A percentile compares a stretch with the other conserved stretches of the same genome.
Evolutionary conservation across 1,140 invertebrate genomes (phyloP).

Genomic region (Cyclina sinensis): DNA sequence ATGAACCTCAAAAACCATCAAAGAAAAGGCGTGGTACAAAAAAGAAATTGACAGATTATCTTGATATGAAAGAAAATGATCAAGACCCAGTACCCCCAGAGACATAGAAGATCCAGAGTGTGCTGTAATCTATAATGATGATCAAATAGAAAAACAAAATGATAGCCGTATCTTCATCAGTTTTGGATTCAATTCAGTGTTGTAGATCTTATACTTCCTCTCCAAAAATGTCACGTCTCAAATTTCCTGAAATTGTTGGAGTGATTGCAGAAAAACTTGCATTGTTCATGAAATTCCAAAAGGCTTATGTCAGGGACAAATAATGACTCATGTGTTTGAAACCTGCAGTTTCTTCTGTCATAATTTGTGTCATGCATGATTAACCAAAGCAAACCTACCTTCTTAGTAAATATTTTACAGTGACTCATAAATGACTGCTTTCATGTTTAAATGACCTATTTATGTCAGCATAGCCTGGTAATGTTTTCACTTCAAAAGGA

Average conservation of each 20-base stretch:
- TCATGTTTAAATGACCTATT: neutral
- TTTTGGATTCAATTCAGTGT: neutral
- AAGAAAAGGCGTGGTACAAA: constrained; percentile 79
- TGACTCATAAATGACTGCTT: neutral
- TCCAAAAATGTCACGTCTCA: no score
- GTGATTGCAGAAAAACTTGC: no score
- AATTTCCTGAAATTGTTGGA: no score
- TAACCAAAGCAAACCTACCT: neutral
- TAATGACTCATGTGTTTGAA: neutral
- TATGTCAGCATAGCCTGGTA: neutral
- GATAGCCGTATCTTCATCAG: neutral
- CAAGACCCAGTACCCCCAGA: neutral
- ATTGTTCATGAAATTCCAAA: neutral
- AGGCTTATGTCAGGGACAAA: neutral
- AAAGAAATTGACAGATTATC: constrained; percentile 43
- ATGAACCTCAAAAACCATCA: constrained; percentile 86
- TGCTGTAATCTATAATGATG: neutral
- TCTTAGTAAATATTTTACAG: neutral
- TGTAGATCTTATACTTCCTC: no score
- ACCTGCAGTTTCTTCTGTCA: no score
- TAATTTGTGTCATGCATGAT: no score
- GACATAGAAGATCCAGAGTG: neutral
- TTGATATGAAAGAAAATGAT: constrained; percentile 57
- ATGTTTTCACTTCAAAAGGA: no score
- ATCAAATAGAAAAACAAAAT: neutral